Evolutionary conservation across 2,797 vertebrate genomes (phyloP), one percentile per base, ranked within the genome.

Genomic region (Rhodeus uyekii): DNA sequence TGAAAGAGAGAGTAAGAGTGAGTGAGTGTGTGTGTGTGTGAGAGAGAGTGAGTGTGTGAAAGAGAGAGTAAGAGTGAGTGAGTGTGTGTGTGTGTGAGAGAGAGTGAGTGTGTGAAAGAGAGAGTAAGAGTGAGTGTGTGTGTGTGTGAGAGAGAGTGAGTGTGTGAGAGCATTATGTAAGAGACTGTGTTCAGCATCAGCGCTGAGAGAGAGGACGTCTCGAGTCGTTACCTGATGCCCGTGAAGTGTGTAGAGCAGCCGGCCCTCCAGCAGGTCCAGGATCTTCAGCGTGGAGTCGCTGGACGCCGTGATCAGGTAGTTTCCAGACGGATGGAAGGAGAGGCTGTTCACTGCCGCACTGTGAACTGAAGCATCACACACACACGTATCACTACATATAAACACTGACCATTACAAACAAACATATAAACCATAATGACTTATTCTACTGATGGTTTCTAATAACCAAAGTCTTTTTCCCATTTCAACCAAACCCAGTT

Each of bases 181-280:
- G n/a, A n/a, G n/a, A n/a, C n/a, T n/a, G n/a, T n/a, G n/a, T n/a
- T n/a, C n/a, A n/a, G n/a, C n/a, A n/a, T n/a, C n/a, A n/a, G n/a
- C n/a, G n/a, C n/a, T n/a, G n/a, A n/a, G n/a, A n/a, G n/a, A n/a
- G n/a, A n/a, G n/a, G n/a, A n/a, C n/a, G n/a, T n/a, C n/a, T n/a
- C n/a, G n/a, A n/a, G n/a, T n/a, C n/a, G n/a, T 48, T 88, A 99
- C 98, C 98, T 98, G 97, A 87, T 99, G 98, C 84, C 98, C 96
- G 0, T 99, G 98, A 32, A 99, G 94, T 1, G 98, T 99, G 81
- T 97, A 99, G 36, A 98, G 93, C 34, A 98, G 94, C 72, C 96
- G 96, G 84, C 98, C 98, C 90, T 99, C 97, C 80, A 98, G 87
- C 79, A 99, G 93, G 87, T 99, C 97, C 91, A 99, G 88, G 86